phyloP scores from a whole-genome alignment of 2,797 vertebrate genomes.

The Sebastes steindachneri region DNA sequence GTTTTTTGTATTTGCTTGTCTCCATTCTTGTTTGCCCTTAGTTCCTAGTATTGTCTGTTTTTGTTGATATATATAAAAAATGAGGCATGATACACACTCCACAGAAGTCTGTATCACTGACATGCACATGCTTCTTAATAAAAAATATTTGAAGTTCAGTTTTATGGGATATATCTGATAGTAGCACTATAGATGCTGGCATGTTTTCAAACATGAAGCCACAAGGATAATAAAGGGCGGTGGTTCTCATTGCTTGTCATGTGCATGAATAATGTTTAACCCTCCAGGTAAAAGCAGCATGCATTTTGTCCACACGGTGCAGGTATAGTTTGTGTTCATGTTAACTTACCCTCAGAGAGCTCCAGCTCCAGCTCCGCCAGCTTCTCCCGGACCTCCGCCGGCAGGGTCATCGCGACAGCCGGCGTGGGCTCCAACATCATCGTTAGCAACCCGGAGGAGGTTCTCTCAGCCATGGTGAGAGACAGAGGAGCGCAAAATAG shows the following conservation, averaged over 20 bases:
- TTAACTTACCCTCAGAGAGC: constrained; percentile 84
- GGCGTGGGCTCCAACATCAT: constrained; percentile 85
- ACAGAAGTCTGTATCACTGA: no score
- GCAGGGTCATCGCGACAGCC: constrained; percentile 81
- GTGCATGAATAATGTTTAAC: not conserved
- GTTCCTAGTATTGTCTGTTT: no score
- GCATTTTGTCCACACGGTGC: not conserved
- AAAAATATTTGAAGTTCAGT: constrained; percentile 18
- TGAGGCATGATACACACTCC: no score
- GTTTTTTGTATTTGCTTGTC: no score
- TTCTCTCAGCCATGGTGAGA: constrained; percentile 82
- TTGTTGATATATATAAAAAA: no score
- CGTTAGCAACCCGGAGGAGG: constrained; percentile 79
- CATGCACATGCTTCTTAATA: no score
- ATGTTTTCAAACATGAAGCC: constrained; percentile 25
- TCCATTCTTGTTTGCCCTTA: no score
- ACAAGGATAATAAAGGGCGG: constrained; percentile 52
- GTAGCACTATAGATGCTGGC: constrained; percentile 26
- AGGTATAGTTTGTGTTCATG: not conserved
- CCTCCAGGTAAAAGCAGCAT: not conserved
- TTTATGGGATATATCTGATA: not conserved
- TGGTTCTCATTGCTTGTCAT: constrained; percentile 49
- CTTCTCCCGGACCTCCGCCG: constrained; percentile 87
- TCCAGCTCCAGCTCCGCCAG: constrained; percentile 89
- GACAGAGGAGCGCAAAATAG: not conserved